Base-by-base conservation (phyloP, 2,888 invertebrate species). In the Hyalella azteca region DNA sequence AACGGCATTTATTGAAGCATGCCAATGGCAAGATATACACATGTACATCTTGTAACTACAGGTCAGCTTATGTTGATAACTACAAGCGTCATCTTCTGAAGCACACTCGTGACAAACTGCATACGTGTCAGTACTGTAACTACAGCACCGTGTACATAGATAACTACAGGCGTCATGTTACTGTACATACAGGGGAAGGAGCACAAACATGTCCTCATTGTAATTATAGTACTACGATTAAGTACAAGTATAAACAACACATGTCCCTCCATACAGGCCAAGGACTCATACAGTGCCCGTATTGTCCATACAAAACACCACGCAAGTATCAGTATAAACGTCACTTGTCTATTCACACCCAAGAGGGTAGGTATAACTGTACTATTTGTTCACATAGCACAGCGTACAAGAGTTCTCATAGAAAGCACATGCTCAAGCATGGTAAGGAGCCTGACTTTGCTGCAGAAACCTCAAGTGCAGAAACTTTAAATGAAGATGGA, bases 121-220 rank as follows among this genome's bases (percentile, higher is more conserved):
- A 75, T 29, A 45, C 45, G 5, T 75, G 75, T 19, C 75, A 41
- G 45, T 75, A 75, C 29, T 75, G 75, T 39, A 45, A 22, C 45
- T 75, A 75, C 75, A 75, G 45, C 26, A 75, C 75, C 5, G 75
- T 75, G 26, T 75, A 75, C 75, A 75, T 75, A 2, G 75, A 75
- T 19, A 75, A 75, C 29, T 75, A 75, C 75, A 32, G 75, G 5
- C 36, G 75, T 4, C 75, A 75, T 5, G 75, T 75, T n/a, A 75
- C 75, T 5, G 75, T 75, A 0, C 75, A 75, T 45, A 75, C 75
- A 3, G 75, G 75, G 0, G 75, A 75, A 19, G 75, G 75, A 0
- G 45, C 75, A 7, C 75, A 75, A n/a, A 75, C 75, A 22, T 75
- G 75, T 19, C 41, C 40, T 7, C 75, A 75, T 26, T 75, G 75